Evolutionary conservation across 1,140 invertebrate species (phyloP).

Genomic region (Drosophila nasuta): DNA sequence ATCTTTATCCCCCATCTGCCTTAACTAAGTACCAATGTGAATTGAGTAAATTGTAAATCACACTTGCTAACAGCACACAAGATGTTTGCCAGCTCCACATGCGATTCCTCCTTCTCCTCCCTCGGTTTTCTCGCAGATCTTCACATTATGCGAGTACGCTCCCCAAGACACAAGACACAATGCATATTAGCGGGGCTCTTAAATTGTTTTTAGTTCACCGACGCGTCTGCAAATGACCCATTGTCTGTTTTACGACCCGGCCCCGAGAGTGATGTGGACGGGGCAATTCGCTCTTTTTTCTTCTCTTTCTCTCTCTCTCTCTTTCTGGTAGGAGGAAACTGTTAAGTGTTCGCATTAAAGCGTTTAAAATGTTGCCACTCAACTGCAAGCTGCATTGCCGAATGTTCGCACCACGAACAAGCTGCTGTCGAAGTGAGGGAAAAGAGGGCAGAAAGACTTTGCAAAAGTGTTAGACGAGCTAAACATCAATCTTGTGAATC

Average conservation of each 20-base stretch:
- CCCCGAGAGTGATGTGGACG: neutral
- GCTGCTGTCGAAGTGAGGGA: neutral
- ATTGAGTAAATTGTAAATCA: conserved; percentile 75
- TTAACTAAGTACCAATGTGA: conserved; percentile 42
- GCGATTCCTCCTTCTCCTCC: neutral
- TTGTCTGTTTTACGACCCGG: conserved; percentile 47
- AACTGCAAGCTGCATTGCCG: conserved; percentile 54
- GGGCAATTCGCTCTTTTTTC: neutral
- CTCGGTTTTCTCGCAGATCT: neutral
- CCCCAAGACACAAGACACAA: conserved; percentile 51
- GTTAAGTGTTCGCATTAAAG: conserved; percentile 63
- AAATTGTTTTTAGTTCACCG: conserved; percentile 79
- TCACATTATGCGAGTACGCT: conserved; percentile 18
- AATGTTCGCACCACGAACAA: conserved; percentile 41
- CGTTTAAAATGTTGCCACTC: conserved; percentile 61
- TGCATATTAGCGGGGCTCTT: conserved; percentile 73
- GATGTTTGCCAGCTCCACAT: conserved; percentile 25
- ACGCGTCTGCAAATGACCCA: conserved; percentile 78
- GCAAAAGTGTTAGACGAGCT: conserved; percentile 11
- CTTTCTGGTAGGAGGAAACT: neutral
- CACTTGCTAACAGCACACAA: conserved; percentile 56
- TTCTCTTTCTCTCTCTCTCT: no score
- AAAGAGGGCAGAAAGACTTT: neutral
- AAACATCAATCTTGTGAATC: conserved; percentile 31
- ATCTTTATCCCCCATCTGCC: neutral